Conservation (phyloP, 2,888 invertebrate species). For the Epistrophe eligans region DNA sequence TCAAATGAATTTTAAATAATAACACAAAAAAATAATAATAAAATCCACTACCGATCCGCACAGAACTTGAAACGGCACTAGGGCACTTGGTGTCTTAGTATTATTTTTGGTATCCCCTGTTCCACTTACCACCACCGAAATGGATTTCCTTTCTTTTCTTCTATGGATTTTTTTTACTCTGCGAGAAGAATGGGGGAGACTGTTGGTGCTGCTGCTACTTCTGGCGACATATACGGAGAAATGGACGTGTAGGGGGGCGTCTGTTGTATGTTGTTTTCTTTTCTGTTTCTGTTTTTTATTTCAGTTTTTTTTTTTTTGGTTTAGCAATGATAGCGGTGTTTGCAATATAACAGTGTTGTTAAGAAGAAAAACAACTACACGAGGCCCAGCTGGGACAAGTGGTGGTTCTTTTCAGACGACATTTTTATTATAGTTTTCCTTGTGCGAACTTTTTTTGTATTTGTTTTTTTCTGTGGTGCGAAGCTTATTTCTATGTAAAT, state of each 20-base stretch:
- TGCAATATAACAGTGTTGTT: constrained; percentile 50
- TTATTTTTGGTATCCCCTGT: constrained; percentile 73
- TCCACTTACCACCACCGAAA: constrained; percentile 65
- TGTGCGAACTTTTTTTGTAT: constrained; percentile 46
- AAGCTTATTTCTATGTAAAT: constrained; percentile 38
- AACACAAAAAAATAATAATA: constrained; percentile 31
- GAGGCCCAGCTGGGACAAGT: constrained; percentile 48
- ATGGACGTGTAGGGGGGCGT: background rate
- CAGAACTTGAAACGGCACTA: constrained; percentile 73
- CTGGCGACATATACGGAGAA: constrained; percentile 1
- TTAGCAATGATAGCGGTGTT: constrained; percentile 34
- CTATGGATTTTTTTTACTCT: constrained; percentile 52
- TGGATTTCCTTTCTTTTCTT: constrained; percentile 62
- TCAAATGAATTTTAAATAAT: constrained; percentile 43
- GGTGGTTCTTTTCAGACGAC: constrained; percentile 35
- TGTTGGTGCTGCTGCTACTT: constrained; percentile 15
- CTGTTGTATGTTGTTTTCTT: background rate
- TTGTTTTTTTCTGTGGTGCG: constrained; percentile 3
- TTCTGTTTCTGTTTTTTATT: constrained; percentile 33
- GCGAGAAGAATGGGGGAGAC: constrained; percentile 9
- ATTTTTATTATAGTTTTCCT: constrained; percentile 32
- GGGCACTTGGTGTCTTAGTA: constrained; percentile 68
- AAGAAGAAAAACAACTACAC: constrained; percentile 31
- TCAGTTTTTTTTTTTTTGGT: constrained; percentile 37
- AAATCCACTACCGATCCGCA: constrained; percentile 63